These are phyloP conservation scores for Chesias legatella DNA, from an alignment of 2,888 invertebrate genomes.

Conservation along the genomic window DNA sequence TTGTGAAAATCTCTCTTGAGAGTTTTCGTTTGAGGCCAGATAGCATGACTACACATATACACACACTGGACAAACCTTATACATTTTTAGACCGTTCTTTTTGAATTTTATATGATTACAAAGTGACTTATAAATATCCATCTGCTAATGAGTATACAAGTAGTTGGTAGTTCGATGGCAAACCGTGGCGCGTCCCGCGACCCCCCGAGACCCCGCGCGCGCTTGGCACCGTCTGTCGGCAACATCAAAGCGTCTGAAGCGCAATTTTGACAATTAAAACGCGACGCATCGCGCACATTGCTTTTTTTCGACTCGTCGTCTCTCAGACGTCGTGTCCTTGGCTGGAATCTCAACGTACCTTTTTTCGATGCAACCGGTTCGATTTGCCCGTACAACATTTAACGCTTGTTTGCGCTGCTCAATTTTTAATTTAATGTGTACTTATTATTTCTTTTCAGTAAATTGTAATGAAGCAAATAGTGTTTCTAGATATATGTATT, in stretches of 20 bases:
- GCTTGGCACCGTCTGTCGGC: constrained; percentile 43
- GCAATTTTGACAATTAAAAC: constrained; percentile 78
- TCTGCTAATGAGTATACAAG: constrained; percentile 14
- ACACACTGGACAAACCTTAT: no score
- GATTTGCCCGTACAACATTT: constrained; percentile 47
- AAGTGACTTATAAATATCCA: no score
- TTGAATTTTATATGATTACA: no score
- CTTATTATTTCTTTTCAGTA: constrained; percentile 33
- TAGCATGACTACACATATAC: no score
- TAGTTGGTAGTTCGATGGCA: constrained; percentile 21
- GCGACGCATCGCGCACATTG: constrained; percentile 66
- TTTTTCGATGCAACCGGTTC: constrained; percentile 59
- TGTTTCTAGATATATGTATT: no score
- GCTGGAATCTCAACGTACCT: constrained; percentile 62
- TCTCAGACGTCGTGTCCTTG: constrained; percentile 64
- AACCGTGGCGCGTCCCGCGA: no score
- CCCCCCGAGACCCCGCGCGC: constrained; percentile 14
- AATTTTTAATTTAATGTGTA: constrained; percentile 26
- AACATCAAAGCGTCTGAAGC: constrained; percentile 54
- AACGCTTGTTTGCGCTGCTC: constrained; percentile 27
- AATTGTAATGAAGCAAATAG: constrained; percentile 8
- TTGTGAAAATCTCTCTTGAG: no score
- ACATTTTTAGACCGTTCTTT: no score
- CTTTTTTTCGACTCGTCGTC: constrained; percentile 15
- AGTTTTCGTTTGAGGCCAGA: no score